These are phyloP conservation scores for Macroglossus sobrinus DNA, from an alignment of 2,113 vertebrate species.

Conservation along the genomic window DNA sequence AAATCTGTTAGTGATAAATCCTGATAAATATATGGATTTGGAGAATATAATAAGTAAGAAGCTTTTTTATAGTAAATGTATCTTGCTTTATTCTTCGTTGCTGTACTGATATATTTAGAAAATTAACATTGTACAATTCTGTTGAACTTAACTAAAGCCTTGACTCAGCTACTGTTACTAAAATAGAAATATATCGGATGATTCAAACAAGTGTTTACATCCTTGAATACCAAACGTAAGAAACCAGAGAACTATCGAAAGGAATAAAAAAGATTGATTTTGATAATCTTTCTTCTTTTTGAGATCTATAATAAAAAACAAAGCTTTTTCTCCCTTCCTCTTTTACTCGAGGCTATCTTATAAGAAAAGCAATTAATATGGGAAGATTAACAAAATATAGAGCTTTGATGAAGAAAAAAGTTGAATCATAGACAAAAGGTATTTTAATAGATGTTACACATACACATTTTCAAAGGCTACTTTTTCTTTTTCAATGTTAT, in stretches of 20 bases:
- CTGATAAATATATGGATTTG: neutral
- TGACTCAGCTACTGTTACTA: neutral
- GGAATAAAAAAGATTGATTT: neutral
- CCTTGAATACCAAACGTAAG: neutral
- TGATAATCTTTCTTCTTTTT: neutral
- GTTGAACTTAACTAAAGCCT: neutral
- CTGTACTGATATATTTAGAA: neutral
- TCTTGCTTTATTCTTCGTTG: neutral
- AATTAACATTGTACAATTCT: neutral
- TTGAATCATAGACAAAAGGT: neutral
- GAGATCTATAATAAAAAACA: neutral
- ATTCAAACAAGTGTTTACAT: neutral
- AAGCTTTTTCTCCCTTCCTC: neutral
- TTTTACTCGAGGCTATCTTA: neutral
- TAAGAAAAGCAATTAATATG: conserved; percentile 2
- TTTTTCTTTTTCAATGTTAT: neutral
- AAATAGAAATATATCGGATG: neutral
- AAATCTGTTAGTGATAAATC: neutral
- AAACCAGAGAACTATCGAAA: neutral
- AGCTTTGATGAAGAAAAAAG: neutral
- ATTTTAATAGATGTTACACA: neutral
- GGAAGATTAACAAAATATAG: neutral
- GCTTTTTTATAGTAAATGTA: neutral
- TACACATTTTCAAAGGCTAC: neutral
- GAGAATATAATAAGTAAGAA: neutral